Evolutionary conservation across 2,888 invertebrate genomes (phyloP).

Genomic region (Erpobdella octoculata): DNA sequence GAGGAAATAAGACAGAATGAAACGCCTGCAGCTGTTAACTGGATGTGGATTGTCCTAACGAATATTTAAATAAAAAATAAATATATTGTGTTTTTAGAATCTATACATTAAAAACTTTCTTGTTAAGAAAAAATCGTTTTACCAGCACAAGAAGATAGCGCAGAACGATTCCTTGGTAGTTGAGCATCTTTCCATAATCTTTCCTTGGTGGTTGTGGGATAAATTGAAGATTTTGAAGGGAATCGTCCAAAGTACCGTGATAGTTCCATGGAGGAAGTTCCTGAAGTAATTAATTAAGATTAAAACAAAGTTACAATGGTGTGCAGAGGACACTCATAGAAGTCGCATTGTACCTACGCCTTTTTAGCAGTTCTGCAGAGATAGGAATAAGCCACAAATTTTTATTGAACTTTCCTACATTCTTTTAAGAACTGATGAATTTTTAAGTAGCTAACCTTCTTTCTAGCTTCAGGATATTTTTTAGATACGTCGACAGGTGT

Average conservation of each 20-base stretch:
- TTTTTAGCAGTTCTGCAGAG: no score
- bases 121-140: no score
- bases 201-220: conserved; percentile 68
- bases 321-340: background rate
- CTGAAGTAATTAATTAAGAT: no score
- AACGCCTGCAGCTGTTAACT: conserved; percentile 19
- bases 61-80: no score
- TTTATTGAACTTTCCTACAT: no score
- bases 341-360: no score
- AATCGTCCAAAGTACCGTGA: conserved; percentile 62
- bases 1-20: conserved; percentile 13
- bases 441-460: conserved; percentile 12
- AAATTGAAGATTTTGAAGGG: conserved; percentile 65
- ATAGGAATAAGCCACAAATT: no score
- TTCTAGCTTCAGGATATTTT: background rate
- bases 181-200: conserved; percentile 67
- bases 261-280: conserved; percentile 11
- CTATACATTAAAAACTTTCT: no score
- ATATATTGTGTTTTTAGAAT: no score
- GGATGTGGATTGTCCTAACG: conserved; percentile 19
- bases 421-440: no score
- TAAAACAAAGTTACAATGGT: background rate
- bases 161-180: conserved; percentile 62
- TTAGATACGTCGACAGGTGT: conserved; percentile 42
- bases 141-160: conserved; percentile 67